phyloP scores from a whole-genome alignment of 2,113 vertebrate species.

The Microcebus griseorufus region DNA sequence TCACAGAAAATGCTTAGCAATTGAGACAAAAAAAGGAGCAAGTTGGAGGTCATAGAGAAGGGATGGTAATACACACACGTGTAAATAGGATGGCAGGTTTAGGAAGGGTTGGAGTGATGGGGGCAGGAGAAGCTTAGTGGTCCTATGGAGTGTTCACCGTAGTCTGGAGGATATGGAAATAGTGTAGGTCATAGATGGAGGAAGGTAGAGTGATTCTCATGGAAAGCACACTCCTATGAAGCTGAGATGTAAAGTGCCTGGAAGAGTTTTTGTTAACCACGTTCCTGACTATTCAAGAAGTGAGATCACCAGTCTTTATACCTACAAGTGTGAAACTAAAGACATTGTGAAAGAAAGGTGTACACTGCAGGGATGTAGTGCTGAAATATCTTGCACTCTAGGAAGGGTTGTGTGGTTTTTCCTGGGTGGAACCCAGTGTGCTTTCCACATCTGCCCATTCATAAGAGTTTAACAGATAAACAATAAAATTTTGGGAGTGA shows the following conservation, averaged over 20 bases:
- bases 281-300: neutral
- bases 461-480: neutral
- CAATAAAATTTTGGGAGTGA: neutral
- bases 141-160: neutral
- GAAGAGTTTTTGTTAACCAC: neutral
- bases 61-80: neutral
- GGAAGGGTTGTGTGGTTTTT: neutral
- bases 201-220: neutral
- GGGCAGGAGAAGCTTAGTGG: neutral
- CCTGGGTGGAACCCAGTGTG: neutral
- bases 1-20: neutral
- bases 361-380: fast-evolving
- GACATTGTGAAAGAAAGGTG: neutral
- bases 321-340: neutral
- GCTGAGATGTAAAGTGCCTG: neutral
- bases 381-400: neutral
- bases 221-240: neutral
- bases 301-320: neutral
- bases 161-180: neutral
- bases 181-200: neutral
- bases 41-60: neutral
- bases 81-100: fast-evolving
- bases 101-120: neutral
- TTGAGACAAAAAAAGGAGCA: neutral
- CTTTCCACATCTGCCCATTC: neutral